phyloP scores from a whole-genome alignment of 2,113 vertebrate genomes.

The Petrocephalus microphthalmus region DNA sequence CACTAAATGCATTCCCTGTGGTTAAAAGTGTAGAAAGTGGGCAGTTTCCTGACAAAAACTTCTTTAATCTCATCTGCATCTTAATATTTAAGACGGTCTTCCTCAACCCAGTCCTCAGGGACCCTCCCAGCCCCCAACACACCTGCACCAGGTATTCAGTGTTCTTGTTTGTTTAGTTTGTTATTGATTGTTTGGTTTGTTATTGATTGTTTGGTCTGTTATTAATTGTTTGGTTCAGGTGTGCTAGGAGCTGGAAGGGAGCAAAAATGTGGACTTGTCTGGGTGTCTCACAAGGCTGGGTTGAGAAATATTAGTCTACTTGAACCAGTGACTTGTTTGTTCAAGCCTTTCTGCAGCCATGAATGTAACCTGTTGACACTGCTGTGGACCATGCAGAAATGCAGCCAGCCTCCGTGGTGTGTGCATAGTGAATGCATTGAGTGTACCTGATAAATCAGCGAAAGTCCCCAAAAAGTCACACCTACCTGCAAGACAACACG shows the following conservation, averaged over 20 bases:
- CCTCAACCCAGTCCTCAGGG: background rate
- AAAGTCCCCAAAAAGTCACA: background rate
- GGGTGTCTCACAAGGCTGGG: background rate
- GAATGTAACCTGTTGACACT: background rate
- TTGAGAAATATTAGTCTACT: background rate
- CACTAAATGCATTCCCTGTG: background rate
- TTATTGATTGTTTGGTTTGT: background rate
- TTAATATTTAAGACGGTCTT: background rate
- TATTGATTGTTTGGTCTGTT: background rate
- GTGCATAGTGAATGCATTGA: background rate
- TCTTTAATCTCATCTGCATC: background rate
- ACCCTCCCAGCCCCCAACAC: background rate
- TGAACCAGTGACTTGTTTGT: background rate
- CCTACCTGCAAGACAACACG: background rate
- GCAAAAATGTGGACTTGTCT: background rate
- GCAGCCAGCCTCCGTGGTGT: too few species aligned
- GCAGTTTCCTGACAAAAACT: background rate
- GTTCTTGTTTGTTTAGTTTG: background rate
- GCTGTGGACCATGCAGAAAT: background rate
- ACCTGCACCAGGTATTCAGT: background rate
- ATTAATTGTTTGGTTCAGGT: background rate
- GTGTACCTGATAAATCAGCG: background rate
- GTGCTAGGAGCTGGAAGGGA: background rate
- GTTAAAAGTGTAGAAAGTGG: background rate
- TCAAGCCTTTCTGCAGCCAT: background rate